Percentiles rank a stretch among this genome's conserved stretches.
Conservation (phyloP, 53 echinoderm and acorn worm genomes). For the Arbacia lixula region DNA sequence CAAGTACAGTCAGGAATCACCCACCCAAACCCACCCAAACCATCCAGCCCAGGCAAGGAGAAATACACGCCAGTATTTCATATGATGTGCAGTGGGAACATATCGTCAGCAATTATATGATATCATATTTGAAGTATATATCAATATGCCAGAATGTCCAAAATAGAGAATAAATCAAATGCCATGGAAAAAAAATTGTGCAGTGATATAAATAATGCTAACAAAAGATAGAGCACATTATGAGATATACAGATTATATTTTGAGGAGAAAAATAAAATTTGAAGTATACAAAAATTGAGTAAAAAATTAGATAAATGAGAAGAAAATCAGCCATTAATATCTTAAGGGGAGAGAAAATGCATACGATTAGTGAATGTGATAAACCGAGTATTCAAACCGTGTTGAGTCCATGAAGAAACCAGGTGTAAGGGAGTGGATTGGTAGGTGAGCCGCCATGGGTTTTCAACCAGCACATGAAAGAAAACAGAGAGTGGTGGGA, state of each 20-base stretch:
- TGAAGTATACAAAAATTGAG: neutral
- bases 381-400: conserved; percentile 18
- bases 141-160: neutral
- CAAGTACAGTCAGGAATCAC: neutral
- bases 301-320: conserved; percentile 19
- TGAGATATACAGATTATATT: too few relatives aligned
- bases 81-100: too few relatives aligned
- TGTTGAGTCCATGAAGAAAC: conserved; percentile 6
- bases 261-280: neutral
- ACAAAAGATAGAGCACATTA: neutral
- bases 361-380: conserved; percentile 31
- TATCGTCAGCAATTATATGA: too few relatives aligned
- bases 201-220: neutral
- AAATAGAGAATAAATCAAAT: neutral
- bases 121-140: neutral
- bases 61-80: too few relatives aligned
- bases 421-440: neutral
- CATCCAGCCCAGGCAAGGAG: neutral
- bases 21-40: neutral
- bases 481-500: conserved; percentile 53
- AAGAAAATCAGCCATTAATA: conserved; percentile 55
- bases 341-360: conserved; percentile 59
- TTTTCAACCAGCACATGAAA: conserved; percentile 49
- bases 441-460: neutral
- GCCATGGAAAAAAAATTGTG: neutral